Base-by-base conservation (phyloP, 2,888 invertebrate species). In the Nomada goodeniana region DNA sequence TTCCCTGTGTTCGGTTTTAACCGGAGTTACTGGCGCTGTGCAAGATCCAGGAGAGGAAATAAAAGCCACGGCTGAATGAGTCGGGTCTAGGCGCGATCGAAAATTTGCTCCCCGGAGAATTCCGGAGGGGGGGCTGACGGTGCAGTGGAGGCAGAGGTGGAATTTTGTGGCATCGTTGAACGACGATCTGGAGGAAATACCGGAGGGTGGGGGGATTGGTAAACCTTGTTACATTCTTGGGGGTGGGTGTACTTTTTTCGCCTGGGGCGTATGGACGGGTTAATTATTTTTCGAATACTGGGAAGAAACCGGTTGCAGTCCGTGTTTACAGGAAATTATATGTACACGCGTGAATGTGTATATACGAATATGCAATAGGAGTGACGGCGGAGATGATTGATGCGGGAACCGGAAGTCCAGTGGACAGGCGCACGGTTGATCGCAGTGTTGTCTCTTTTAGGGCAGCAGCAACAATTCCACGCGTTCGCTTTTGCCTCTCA, bases 401-500 rank as follows among this genome's bases (percentile, higher is more conserved):
- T 72, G 76, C 74, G 71, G 68, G 73, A 76, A 80, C 84, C 88
- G 84, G 87, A 82, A 94, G 95, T 95, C 95, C 95, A 94, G 94
- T 90, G 93, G 96, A 94, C 96, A 94, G 93, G 93, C 92, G 92
- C 93, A 93, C 92, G 93, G 93, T 94, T 93, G 93, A 94, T 93
- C 92, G 93, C 94, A 97, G 97, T 97, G 97, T 95, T 97, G 95
- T 97, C 97, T 95, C 96, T 98, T 96, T 95, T 97, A 98, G 98
- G 98, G 95, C 98, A 98, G 95, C 98, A 98, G 95, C 98, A 98
- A 95, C 98, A 98, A 95, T 98, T 98, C 94, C 98, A 98, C 95
- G 95, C 95, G 74, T 95, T 95, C 88, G 95, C 95, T 68, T 98
- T 98, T 95, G 98, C 98, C 91, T 97, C 97, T 89, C 93, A 94